Evolutionary conservation across 2,113 vertebrate species (phyloP), one percentile per base, ranked within the genome.

Genomic region (Ophthalmolycus amberensis): DNA sequence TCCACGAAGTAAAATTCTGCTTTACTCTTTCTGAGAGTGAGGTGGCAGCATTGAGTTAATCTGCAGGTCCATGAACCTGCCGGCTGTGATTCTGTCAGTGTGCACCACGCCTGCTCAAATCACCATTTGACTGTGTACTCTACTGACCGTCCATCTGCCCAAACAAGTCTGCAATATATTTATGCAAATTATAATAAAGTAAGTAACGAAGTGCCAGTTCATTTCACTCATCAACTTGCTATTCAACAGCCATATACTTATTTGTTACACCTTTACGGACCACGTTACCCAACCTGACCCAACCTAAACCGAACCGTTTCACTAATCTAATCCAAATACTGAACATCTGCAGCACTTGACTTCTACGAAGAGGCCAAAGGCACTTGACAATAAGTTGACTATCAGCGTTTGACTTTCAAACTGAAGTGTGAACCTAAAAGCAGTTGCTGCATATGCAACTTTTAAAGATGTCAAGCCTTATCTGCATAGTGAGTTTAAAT

Each of bases 11-110:
- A 25, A 34, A 56, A 0, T 27, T 27, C 22, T 89, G 88, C 77
- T 67, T 54, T 86, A 59, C 82, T 83, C 69, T 59, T 4, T 63
- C 27, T 69, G 69, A 75, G 69, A 87, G 87, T 89, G 72, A 85
- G 92, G 74, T 79, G 88, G 87, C 91, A 90, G 87, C 82, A 91
- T 74, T 77, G 90, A 90, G 90, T 80, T 79, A 62, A 71, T 37
- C 38, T 83, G 29, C 69, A 63, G 56, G 50, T 75, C 71, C 11
- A 38, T 44, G 77, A 80, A 80, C 18, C 66, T 48, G 37, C 12
- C 38, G 34, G 37, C 2, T 71, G 59, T 56, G 60, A 44, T 40
- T 59, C 62, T 40, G 10, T 27, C 46, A 15, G 15, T 16, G 40
- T 20, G 34, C 8, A 25, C 15, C 22, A 37, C 4, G 29, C 29